Conservation (phyloP, 2,888 invertebrate species). For the Ferdinandea cuprea region DNA sequence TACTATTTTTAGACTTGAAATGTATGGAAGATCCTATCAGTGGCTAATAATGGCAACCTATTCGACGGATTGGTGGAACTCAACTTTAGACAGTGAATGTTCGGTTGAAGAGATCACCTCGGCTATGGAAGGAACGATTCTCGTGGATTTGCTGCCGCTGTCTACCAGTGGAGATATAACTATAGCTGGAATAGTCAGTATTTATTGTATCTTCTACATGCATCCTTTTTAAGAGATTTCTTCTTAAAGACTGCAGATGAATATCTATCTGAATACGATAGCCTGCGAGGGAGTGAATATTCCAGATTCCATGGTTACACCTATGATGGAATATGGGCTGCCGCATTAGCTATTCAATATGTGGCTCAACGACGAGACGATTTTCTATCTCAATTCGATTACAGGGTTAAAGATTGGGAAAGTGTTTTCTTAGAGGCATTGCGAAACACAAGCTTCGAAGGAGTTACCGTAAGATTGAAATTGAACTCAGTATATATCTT, state of each 20-base stretch:
- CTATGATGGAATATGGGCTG: constrained; percentile 99
- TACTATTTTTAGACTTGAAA: constrained; percentile 85
- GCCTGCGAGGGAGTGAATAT: constrained; percentile 91
- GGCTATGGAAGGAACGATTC: constrained; percentile 93
- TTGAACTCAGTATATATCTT: neutral
- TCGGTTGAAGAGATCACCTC: constrained; percentile 88
- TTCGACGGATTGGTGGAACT: constrained; percentile 89
- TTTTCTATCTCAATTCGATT: constrained; percentile 92
- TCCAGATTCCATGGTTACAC: constrained; percentile 98
- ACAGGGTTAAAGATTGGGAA: constrained; percentile 94
- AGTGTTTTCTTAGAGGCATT: constrained; percentile 93
- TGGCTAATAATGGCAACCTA: constrained; percentile 97
- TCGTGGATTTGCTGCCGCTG: constrained; percentile 93
- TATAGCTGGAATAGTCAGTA: constrained; percentile 93
- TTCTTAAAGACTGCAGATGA: constrained; percentile 92
- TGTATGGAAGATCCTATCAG: constrained; percentile 96
- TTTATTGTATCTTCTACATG: neutral
- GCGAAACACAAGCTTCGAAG: constrained; percentile 96
- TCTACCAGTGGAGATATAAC: constrained; percentile 94
- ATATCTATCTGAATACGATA: constrained; percentile 93
- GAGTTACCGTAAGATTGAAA: constrained; percentile 87
- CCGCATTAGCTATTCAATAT: constrained; percentile 96
- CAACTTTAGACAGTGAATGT: constrained; percentile 86
- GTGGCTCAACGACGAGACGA: constrained; percentile 92
- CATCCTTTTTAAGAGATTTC: neutral